These are phyloP conservation scores for Apocrypta bakeri DNA, from an alignment of 1,140 invertebrate genomes.

Conservation along the genomic window DNA sequence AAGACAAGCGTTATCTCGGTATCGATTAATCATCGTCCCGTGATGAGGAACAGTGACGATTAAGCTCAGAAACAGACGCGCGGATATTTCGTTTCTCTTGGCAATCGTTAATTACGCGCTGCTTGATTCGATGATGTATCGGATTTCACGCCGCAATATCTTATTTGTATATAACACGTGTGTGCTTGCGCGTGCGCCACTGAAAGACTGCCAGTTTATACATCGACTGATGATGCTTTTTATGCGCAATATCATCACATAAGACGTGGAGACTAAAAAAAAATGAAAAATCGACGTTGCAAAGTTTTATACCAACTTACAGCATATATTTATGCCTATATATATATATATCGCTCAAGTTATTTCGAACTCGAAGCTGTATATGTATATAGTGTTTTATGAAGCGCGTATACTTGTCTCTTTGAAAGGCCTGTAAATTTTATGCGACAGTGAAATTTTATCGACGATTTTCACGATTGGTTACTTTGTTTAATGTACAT, in stretches of 20 bases:
- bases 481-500: neutral
- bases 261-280: neutral
- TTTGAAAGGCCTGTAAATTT: neutral
- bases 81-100: neutral
- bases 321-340: no score
- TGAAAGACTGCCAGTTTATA: constrained; percentile 37
- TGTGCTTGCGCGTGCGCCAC: constrained; percentile 12
- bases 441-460: neutral
- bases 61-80: no score
- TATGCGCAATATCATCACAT: neutral
- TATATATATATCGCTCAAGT: neutral
- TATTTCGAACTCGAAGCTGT: neutral
- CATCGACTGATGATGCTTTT: neutral
- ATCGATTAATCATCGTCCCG: no score
- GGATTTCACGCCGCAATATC: constrained; percentile 4
- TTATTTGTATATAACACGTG: constrained; percentile 22
- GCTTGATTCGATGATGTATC: constrained; percentile 35
- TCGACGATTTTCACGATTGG: neutral
- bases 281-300: constrained; percentile 11
- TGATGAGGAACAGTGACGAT: no score
- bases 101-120: constrained; percentile 24
- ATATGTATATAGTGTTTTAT: no score
- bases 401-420: no score
- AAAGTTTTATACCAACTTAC: no score
- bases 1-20: neutral